Evolutionary conservation across 2,888 invertebrate genomes (phyloP), one percentile per base, ranked within the genome.

Genomic region (Endotricha flammealis): DNA sequence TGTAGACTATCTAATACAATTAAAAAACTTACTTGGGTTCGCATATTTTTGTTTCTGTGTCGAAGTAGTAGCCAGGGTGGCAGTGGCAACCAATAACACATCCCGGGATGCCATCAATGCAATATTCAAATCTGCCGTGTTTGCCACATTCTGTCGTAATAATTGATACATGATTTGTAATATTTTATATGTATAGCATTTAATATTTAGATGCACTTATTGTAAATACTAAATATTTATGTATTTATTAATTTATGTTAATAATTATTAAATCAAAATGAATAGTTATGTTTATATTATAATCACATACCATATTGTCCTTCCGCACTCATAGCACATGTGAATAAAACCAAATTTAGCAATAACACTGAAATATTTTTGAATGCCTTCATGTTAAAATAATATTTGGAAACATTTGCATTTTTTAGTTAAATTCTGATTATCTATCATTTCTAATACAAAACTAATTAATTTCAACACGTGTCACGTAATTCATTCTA

Each of bases 81-180:
- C 85, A 85, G 45, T 85, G 80, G 43, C 85, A 85, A 13, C 85
- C 85, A 12, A 83, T 46, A n/a, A 85, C 66, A 50, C 85, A 85
- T n/a, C 75, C 82, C 1, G 78, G 73, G 31, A 71, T 57, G 20
- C 64, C 76, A 32, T 83, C 79, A 32, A 83, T 66, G 48, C 85
- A 85, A 43, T 85, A 85, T 53, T 85, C 82, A 40, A 85, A 85
- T 44, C 65, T 69, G 4, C 85, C 85, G 44, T 85, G 77, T 5
- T 61, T 50, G 2, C 85, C 85, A 52, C 85, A 85, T 57, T 85
- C 85, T 85, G 57, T 4, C 57, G 53, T 30, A 32, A 33, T n/a
- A n/a, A n/a, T n/a, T n/a, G n/a, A n/a, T n/a, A n/a, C n/a, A n/a
- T n/a, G n/a, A n/a, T n/a, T n/a, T n/a, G n/a, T n/a, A n/a, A n/a